Evolutionary conservation across 1,140 invertebrate species (phyloP).

Genomic region (Paraescarpia echinospica): DNA sequence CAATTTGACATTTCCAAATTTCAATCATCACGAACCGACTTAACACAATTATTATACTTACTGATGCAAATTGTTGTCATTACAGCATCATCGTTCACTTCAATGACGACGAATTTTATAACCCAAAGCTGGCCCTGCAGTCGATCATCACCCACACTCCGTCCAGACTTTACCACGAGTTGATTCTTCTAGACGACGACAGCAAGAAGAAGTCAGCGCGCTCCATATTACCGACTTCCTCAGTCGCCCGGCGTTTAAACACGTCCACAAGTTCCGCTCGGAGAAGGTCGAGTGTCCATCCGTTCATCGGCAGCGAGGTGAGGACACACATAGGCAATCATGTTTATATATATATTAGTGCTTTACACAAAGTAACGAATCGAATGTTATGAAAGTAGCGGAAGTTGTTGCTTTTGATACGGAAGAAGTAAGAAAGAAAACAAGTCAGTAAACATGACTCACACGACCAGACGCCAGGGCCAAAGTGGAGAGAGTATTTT

Average conservation of each 20-base stretch:
- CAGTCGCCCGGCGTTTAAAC: constrained; percentile 17
- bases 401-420: too few relatives aligned
- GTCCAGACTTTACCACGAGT: constrained; percentile 23
- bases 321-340: too few relatives aligned
- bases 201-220: background rate
- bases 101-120: constrained; percentile 24
- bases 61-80: background rate
- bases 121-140: constrained; percentile 28
- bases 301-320: constrained; percentile 24
- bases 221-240: constrained; percentile 14
- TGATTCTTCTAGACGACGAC: constrained; percentile 31
- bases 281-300: constrained; percentile 21
- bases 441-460: too few relatives aligned
- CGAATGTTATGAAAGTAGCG: too few relatives aligned
- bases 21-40: too few relatives aligned
- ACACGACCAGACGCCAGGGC: too few relatives aligned
- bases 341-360: too few relatives aligned
- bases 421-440: too few relatives aligned
- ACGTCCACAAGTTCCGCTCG: constrained; percentile 25
- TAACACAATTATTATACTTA: too few relatives aligned
- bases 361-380: too few relatives aligned
- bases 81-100: constrained; percentile 26
- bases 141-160: constrained; percentile 28
- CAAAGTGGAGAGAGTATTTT: too few relatives aligned
- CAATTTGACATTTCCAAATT: too few relatives aligned